Evolutionary conservation across 2,888 invertebrate genomes (phyloP).

Genomic region (Trichogramma dendrolimi): DNA sequence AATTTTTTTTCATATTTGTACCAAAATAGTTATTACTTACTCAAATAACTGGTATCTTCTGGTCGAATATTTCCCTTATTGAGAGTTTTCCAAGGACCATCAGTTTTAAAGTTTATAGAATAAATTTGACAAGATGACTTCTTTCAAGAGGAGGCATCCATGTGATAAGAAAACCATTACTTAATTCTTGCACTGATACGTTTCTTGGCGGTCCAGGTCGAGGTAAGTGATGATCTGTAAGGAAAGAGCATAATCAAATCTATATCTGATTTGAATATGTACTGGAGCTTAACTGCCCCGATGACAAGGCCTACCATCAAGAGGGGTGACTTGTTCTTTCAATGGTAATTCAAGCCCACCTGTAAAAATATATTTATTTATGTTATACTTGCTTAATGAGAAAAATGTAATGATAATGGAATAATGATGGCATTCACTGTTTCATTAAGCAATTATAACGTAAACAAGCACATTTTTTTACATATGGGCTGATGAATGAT

Average conservation of each 20-base stretch:
- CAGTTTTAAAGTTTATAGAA: conserved; percentile 86
- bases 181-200: conserved; percentile 82
- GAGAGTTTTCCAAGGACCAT: conserved; percentile 83
- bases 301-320: conserved; percentile 18
- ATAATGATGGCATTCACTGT: conserved; percentile 28
- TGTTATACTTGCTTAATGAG: conserved; percentile 31
- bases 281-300: not conserved
- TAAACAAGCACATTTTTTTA: conserved; percentile 29
- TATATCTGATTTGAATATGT: not conserved
- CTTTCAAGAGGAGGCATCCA: conserved; percentile 84
- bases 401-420: conserved; percentile 26
- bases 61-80: conserved; percentile 84
- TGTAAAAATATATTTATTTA: conserved; percentile 28
- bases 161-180: conserved; percentile 84
- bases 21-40: conserved; percentile 52
- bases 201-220: conserved; percentile 88
- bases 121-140: conserved; percentile 78
- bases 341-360: conserved; percentile 30
- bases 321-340: conserved; percentile 21
- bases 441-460: conserved; percentile 32
- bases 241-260: conserved; percentile 15
- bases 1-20: not conserved
- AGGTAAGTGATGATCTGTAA: conserved; percentile 63
- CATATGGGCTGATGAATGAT: conserved; percentile 24
- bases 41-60: conserved; percentile 83